Evolutionary conservation across 2,888 invertebrate species (phyloP).

Genomic region (Acronicta alni): DNA sequence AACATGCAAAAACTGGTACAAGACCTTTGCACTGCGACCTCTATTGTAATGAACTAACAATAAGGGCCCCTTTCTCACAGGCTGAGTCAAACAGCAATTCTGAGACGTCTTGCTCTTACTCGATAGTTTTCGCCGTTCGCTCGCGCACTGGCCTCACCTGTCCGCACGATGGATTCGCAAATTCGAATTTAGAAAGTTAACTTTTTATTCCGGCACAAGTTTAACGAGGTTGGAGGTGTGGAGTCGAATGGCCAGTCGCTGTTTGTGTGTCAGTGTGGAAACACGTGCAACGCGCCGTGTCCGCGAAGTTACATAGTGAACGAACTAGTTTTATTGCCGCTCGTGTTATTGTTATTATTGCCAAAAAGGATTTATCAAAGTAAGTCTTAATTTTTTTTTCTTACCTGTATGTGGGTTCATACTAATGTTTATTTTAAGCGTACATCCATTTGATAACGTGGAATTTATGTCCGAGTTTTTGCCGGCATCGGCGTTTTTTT

Average conservation of each 20-base stretch:
- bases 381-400: slow-evolving; percentile 40
- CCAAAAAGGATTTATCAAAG: slow-evolving; percentile 51
- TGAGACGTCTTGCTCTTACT: slow-evolving; percentile 38
- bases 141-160: slow-evolving; percentile 58
- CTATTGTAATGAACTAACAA: slow-evolving; percentile 41
- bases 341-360: slow-evolving; percentile 49
- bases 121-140: slow-evolving; percentile 25
- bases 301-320: slow-evolving; percentile 41
- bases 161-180: slow-evolving; percentile 71
- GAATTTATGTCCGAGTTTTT: slow-evolving; percentile 33
- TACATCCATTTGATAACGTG: slow-evolving; percentile 27
- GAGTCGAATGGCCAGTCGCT: slow-evolving; percentile 73
- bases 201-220: slow-evolving; percentile 78
- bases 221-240: slow-evolving; percentile 73
- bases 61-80: slow-evolving; percentile 28
- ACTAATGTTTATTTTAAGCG: slow-evolving; percentile 29
- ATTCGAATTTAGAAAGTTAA: slow-evolving; percentile 86
- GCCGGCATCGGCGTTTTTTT: slow-evolving; percentile 46
- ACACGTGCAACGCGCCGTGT: slow-evolving; percentile 63
- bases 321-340: slow-evolving; percentile 43
- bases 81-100: slow-evolving; percentile 20
- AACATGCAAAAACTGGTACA: slow-evolving; percentile 16
- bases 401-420: not conserved
- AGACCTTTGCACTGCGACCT: slow-evolving; percentile 42
- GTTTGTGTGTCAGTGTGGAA: slow-evolving; percentile 72